These are phyloP conservation scores for Mylabris sibirica DNA, from an alignment of 2,888 invertebrate species.

Conservation along the genomic window DNA sequence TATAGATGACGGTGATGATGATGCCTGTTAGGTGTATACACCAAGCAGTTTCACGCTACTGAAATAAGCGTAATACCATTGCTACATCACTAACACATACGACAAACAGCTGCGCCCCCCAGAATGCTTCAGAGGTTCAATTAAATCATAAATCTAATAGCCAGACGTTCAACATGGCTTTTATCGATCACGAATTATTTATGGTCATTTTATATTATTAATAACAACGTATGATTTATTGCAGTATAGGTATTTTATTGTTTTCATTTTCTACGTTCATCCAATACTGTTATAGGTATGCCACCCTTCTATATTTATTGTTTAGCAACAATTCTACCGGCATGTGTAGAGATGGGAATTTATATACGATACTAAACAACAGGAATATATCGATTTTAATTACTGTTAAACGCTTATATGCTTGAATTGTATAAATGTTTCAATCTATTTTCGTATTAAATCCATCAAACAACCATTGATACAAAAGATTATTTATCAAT, in stretches of 20 bases:
- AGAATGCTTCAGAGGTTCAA: slow-evolving; percentile 32
- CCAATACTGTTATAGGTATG: slow-evolving; percentile 23
- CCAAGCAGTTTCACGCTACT: neutral
- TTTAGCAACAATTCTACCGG: slow-evolving; percentile 23
- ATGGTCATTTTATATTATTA: slow-evolving; percentile 37
- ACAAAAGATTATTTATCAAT: neutral
- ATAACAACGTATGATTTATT: slow-evolving; percentile 33
- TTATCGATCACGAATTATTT: slow-evolving; percentile 35
- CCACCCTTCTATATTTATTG: slow-evolving; percentile 20
- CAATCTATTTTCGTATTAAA: neutral
- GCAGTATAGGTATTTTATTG: slow-evolving; percentile 35
- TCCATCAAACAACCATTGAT: neutral
- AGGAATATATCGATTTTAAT: slow-evolving; percentile 1
- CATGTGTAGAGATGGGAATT: neutral
- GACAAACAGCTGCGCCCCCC: slow-evolving; percentile 18
- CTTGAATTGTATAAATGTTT: neutral
- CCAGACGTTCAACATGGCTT: slow-evolving; percentile 35
- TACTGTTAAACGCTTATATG: neutral
- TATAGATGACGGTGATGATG: slow-evolving; percentile 5
- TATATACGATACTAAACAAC: neutral
- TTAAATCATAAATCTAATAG: slow-evolving; percentile 38
- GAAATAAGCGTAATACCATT: slow-evolving; percentile 2
- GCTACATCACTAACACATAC: slow-evolving; percentile 15
- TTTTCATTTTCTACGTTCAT: slow-evolving; percentile 30
- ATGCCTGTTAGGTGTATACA: neutral